Evolutionary conservation across 2,888 invertebrate species (phyloP).

Genomic region (Fragum sueziense): DNA sequence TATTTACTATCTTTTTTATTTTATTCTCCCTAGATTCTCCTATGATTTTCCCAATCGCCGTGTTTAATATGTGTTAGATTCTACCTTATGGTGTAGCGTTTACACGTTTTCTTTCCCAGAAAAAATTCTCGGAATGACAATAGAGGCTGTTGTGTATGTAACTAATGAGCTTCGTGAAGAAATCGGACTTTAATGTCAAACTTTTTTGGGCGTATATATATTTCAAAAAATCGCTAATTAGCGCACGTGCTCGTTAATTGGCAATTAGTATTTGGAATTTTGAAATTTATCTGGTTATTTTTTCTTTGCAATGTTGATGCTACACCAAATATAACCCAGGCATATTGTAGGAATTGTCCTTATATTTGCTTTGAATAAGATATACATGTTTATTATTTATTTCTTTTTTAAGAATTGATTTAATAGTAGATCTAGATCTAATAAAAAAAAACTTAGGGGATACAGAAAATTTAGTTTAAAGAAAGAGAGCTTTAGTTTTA

Average conservation of each 20-base stretch:
- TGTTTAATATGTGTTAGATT: constrained; percentile 27
- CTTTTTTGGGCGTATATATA: neutral
- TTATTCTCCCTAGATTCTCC: constrained; percentile 40
- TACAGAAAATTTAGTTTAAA: neutral
- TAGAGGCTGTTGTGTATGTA: neutral
- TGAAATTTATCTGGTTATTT: neutral
- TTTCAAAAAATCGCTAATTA: neutral
- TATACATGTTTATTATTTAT: neutral
- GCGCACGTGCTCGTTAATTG: constrained; percentile 26
- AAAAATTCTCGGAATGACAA: constrained; percentile 2
- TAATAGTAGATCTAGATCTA: neutral
- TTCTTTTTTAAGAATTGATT: neutral
- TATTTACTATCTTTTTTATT: constrained; percentile 61
- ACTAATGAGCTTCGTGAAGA: neutral
- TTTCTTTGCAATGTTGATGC: neutral
- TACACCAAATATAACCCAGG: constrained; percentile 8
- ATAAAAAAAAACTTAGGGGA: neutral
- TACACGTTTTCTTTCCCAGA: constrained; percentile 22
- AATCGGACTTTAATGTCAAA: neutral
- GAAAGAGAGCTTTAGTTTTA: no score
- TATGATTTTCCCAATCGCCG: constrained; percentile 9
- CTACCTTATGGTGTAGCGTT: constrained; percentile 25
- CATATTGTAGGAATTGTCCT: neutral
- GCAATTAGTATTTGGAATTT: neutral
- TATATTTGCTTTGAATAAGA: neutral